Evolutionary conservation across 1,140 invertebrate genomes (phyloP), one percentile per base, ranked within the genome.

Genomic region (Vanessa tameamea): DNA sequence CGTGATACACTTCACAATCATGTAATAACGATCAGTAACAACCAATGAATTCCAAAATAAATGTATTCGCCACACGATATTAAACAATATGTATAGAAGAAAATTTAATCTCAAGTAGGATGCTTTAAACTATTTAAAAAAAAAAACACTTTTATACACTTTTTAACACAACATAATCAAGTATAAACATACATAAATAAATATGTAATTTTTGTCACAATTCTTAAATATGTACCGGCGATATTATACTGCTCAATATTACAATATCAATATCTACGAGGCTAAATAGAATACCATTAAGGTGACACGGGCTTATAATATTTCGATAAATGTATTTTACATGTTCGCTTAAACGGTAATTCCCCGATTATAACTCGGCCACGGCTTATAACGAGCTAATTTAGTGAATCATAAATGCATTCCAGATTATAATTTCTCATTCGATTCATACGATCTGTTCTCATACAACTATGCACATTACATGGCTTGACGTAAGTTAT

Each of bases 401-500:
- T 64, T 76, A 73, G 50, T 73, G 68, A 69, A 78, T 43, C 43
- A 67, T 20, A 72, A 63, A 78, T 81, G 79, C 79, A 81, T 81
- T 81, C 79, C 79, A 81, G 69, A 75, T 51, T 69, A 31, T 69
- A 57, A 69, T 57, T 14, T 59, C 65, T 55, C 64, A 37, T 55
- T 69, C 26, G 23, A 26, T 7, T 15, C 57, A n/a, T 23, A 37
- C 66, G 15, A 13, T 31, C 13, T 23, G 23, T 69, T 47, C 23
- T 55, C 47, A 37, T 43, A 65, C 43, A 47, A 71, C 73, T 47
- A 16, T 55, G 53, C 65, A 70, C 73, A 75, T 71, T 47, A 78
- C 69, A 75, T 65, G 77, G 77, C 77, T 77, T 63, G 77, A 81
- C 69, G 55, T 76, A 86, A 89, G 89, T 91, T 89, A 90, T 91